Evolutionary conservation across 2,113 vertebrate species (phyloP).

Genomic region (Protobothrops flavoviridis): DNA sequence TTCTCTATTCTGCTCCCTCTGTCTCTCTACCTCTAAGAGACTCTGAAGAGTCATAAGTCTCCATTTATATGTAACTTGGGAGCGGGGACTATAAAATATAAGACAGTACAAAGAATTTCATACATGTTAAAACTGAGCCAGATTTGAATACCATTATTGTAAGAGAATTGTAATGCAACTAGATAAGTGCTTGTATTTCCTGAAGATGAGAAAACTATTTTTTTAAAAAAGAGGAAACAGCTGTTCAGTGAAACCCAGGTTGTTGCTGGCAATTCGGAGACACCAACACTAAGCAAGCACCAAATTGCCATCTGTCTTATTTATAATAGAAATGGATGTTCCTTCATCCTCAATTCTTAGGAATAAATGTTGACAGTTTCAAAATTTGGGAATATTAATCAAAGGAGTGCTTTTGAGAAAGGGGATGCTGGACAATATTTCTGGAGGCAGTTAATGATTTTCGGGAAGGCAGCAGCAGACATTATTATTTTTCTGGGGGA

Average conservation of each 20-base stretch:
- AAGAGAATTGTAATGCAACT: not conserved
- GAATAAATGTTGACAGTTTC: not conserved
- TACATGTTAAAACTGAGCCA: not conserved
- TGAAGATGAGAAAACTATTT: not conserved
- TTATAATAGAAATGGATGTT: slow-evolving; percentile 8
- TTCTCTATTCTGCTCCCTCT: not conserved
- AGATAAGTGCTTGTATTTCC: not conserved
- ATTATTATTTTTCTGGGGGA: not conserved
- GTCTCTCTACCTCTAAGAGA: not conserved
- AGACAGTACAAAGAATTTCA: not conserved
- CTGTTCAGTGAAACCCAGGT: not conserved
- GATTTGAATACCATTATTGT: slow-evolving; percentile 8
- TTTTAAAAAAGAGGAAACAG: slow-evolving; percentile 11
- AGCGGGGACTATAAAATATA: not conserved
- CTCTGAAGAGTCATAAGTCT: not conserved
- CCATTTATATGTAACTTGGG: not conserved
- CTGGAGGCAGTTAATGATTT: not conserved
- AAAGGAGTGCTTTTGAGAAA: not conserved
- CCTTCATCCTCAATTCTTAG: not conserved
- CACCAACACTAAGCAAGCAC: not conserved
- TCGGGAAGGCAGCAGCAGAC: not conserved
- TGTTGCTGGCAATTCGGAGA: slow-evolving; percentile 5
- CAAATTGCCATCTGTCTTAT: not conserved
- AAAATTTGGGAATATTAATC: not conserved
- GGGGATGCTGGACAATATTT: not conserved